These are phyloP conservation scores for Sarcophaga bullata DNA, from an alignment of 1,140 invertebrate genomes.

Conservation along the genomic window DNA sequence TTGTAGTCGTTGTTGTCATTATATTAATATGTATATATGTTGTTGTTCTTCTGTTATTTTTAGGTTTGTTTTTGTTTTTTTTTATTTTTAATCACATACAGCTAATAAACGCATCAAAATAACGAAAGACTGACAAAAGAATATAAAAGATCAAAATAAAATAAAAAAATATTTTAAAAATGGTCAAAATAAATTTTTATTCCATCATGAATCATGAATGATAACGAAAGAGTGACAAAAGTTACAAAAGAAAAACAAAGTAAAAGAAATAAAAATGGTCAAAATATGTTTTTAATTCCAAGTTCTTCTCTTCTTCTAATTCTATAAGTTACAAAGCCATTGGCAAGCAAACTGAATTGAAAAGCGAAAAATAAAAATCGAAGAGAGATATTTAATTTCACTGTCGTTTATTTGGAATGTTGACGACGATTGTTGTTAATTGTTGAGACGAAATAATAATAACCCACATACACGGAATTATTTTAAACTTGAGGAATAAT, in stretches of 20 bases:
- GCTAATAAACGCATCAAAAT: not conserved
- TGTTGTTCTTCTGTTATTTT: not conserved
- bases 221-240: not conserved
- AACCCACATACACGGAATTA: too few species aligned
- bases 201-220: not conserved
- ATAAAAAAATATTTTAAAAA: not conserved
- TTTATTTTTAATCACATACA: not conserved
- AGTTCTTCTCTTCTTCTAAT: too few species aligned
- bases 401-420: not conserved
- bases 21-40: not conserved
- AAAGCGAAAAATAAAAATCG: not conserved
- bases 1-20: not conserved
- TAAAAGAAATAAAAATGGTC: not conserved
- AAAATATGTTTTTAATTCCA: too few species aligned
- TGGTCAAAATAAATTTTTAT: slow-evolving; percentile 15
- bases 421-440: too few species aligned
- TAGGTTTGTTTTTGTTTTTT: not conserved
- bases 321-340: not conserved
- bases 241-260: not conserved
- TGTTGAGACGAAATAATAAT: too few species aligned
- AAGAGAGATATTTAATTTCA: slow-evolving; percentile 4
- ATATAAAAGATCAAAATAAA: not conserved
- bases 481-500: too few species aligned
- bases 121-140: not conserved
- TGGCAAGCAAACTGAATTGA: not conserved